Evolutionary conservation across 2,797 vertebrate genomes (phyloP), one percentile per base, ranked within the genome.

Genomic region (Strix occidentalis): DNA sequence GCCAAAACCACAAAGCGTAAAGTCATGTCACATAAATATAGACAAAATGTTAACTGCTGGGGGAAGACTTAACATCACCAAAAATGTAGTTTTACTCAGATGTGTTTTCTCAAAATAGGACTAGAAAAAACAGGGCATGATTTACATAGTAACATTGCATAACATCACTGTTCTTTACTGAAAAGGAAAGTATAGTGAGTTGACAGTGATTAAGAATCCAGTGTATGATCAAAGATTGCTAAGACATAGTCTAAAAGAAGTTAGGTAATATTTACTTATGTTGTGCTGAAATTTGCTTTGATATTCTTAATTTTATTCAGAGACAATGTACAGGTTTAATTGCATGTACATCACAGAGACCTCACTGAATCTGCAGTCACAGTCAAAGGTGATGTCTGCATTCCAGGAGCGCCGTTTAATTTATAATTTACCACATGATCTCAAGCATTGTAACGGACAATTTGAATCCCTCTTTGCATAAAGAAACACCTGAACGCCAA

Each of bases 61-160:
- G 71, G 79, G 79, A 90, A 94, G 94, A 92, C 76, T 80, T 57
- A 83, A 41, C 31, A 84, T 71, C 82, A 86, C 79, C n/a, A 68
- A 92, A 94, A 95, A 87, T 48, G n/a, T 80, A 68, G 64, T 65
- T 97, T 89, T 87, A 90, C 69, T 93, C 84, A 80, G 81, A 92
- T 69, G 35, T 71, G 61, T 89, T 83, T 95, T 95, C 89, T 81
- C 65, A 93, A 94, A 96, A 94, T 91, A 94, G 57, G 46, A 50
- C 45, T 72, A 72, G 61, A 87, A 82, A 82, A 94, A 87, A 6
- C 76, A 92, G 58, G 60, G 56, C 78, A 53, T 4, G 48, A 91
- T 92, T 92, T 89, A 77, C 76, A 84, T 31, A 85, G 91, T 80
- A 92, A 87, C 53, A 28, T 74, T 94, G 60, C 79, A 85, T 82